These are phyloP conservation scores for Dolichallabes microphthalmus DNA, from an alignment of 2,113 vertebrate genomes.

Conservation along the genomic window DNA sequence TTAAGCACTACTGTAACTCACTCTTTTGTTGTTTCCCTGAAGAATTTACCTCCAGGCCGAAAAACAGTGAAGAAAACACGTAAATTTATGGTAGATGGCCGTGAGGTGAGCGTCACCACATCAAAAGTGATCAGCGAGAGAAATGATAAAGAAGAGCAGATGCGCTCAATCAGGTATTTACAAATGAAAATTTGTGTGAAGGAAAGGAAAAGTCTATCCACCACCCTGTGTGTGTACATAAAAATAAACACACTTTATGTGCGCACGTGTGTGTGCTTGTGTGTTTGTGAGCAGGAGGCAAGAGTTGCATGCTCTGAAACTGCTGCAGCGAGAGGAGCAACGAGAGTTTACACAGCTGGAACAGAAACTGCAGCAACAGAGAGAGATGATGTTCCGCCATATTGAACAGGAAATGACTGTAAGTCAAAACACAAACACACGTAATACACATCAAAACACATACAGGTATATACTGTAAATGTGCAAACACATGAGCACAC, in stretches of 20 bases:
- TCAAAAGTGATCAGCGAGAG: conserved; percentile 58
- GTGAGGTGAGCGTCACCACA: conserved; percentile 66
- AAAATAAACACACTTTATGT: background rate
- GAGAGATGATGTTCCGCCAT: conserved; percentile 73
- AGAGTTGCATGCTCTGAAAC: conserved; percentile 68
- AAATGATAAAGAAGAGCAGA: conserved; percentile 48
- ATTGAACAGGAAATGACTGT: conserved; percentile 75
- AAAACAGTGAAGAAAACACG: conserved; percentile 61
- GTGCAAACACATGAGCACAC: background rate
- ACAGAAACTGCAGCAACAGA: conserved; percentile 69
- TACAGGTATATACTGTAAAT: background rate
- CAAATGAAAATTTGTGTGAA: background rate
- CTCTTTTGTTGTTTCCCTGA: background rate
- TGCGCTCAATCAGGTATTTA: conserved; percentile 63
- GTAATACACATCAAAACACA: background rate
- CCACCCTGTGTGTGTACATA: background rate
- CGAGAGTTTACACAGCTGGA: conserved; percentile 68
- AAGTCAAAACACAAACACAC: conserved; percentile 35
- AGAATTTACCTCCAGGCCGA: conserved; percentile 49
- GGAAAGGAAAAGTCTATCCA: background rate
- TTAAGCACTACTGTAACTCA: background rate
- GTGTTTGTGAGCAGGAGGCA: conserved; percentile 63
- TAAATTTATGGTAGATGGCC: conserved; percentile 67
- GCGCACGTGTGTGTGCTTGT: background rate
- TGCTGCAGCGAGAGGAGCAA: conserved; percentile 74